Percentiles rank a stretch among this genome's conserved stretches.
Evolutionary conservation across 2,113 vertebrate species (phyloP).

Genomic region (Passer montanus): DNA sequence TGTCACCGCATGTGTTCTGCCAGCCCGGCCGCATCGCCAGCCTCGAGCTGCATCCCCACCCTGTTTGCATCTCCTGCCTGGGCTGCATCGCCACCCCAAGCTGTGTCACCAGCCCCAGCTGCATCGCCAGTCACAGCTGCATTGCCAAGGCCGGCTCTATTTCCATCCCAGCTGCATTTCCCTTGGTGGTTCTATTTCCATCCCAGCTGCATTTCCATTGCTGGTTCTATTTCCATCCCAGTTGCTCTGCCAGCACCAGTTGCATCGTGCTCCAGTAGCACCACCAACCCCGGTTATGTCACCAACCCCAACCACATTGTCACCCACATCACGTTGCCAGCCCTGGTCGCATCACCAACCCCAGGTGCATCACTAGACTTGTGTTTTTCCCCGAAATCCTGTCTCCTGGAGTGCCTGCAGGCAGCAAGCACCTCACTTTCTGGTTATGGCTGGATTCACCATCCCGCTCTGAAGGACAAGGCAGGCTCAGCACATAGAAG

Average conservation of each 20-base stretch:
- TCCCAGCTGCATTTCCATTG: background rate
- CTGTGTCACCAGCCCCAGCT: rapidly evolving
- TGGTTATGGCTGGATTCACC: no score
- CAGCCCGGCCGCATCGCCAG: no score
- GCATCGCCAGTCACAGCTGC: background rate
- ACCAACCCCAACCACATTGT: rapidly evolving
- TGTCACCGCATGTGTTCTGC: background rate
- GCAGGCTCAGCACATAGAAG: background rate
- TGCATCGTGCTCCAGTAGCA: background rate
- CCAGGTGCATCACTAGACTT: rapidly evolving
- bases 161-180: background rate
- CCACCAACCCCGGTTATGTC: background rate
- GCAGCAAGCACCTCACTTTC: rapidly evolving
- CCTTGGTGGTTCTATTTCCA: no score
- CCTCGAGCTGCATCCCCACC: rapidly evolving
- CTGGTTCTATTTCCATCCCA: no score
- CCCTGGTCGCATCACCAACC: rapidly evolving
- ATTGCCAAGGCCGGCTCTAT: background rate
- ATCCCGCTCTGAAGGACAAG: background rate
- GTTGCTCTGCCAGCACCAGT: background rate
- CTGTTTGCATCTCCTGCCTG: no score
- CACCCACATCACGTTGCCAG: rapidly evolving
- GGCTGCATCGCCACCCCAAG: rapidly evolving
- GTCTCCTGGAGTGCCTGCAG: rapidly evolving
- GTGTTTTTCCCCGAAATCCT: background rate